These are phyloP conservation scores for Chrosomus eos DNA, from an alignment of 2,797 vertebrate genomes.

Conservation along the genomic window DNA sequence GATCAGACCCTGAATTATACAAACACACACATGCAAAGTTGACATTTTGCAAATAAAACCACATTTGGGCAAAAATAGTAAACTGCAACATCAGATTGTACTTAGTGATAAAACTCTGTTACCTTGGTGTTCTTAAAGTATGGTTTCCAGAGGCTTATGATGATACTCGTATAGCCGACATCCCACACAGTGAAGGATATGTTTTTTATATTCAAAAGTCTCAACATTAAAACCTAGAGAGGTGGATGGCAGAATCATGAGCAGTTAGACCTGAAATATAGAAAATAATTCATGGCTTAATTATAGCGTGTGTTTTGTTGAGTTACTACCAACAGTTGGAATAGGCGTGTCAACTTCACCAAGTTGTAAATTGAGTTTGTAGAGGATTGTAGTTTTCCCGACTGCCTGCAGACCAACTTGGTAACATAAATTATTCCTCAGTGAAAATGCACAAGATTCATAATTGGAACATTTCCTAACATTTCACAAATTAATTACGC, in stretches of 20 bases:
- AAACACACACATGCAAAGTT: not conserved
- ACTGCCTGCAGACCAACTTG: conserved; percentile 57
- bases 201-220: conserved; percentile 38
- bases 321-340: conserved; percentile 38
- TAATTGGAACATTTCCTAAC: too few relatives aligned
- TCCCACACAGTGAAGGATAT: conserved; percentile 46
- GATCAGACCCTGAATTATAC: conserved; percentile 49
- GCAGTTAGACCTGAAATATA: not conserved
- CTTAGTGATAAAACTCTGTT: too few relatives aligned
- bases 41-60: not conserved
- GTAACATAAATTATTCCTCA: too few relatives aligned
- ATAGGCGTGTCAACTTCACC: conserved; percentile 54
- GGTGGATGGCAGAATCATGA: too few relatives aligned
- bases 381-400: conserved; percentile 57
- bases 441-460: too few relatives aligned
- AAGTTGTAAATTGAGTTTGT: conserved; percentile 55
- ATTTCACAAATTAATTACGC: too few relatives aligned
- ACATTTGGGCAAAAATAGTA: not conserved
- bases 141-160: too few relatives aligned
- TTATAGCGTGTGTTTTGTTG: too few relatives aligned
- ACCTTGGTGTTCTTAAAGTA: too few relatives aligned
- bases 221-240: conserved; percentile 35
- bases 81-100: too few relatives aligned
- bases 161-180: not conserved
- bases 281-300: too few relatives aligned